A percentile compares a stretch with the other conserved stretches of the same genome.
These are phyloP conservation scores for Muricea muricata DNA, from an alignment of 92 coral and sea anemone species.

Conservation along the genomic window DNA sequence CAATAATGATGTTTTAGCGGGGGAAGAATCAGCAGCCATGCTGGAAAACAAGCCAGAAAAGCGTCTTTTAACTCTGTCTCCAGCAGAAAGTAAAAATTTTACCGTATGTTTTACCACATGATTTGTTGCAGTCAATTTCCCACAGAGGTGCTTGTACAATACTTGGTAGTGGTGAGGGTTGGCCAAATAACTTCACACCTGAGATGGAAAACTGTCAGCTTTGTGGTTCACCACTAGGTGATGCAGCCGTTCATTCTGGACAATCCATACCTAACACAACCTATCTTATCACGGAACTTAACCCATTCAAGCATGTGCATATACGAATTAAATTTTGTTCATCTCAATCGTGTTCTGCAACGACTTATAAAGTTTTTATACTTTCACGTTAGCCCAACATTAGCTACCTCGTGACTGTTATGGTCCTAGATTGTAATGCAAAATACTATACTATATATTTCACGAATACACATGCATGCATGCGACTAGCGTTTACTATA, in stretches of 20 bases:
- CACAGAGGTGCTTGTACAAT: conserved; percentile 35
- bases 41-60: neutral
- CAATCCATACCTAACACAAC: neutral
- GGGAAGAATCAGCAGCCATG: neutral
- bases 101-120: conserved; percentile 7
- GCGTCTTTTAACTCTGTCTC: neutral
- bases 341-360: neutral
- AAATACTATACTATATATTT: too few species aligned
- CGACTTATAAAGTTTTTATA: too few species aligned
- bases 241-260: neutral
- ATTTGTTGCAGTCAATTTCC: conserved; percentile 19
- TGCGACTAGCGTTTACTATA: neutral
- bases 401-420: too few species aligned
- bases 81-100: neutral
- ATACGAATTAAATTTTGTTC: neutral
- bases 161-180: conserved; percentile 1
- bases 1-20: neutral
- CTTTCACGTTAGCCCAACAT: too few species aligned
- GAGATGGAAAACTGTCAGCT: neutral
- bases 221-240: conserved; percentile 32
- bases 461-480: neutral
- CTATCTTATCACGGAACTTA: conserved; percentile 4
- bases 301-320: neutral
- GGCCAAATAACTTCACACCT: conserved; percentile 25
- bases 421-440: too few species aligned